phyloP scores from a whole-genome alignment of 2,888 invertebrate species.

The Halictus quadricinctus region DNA sequence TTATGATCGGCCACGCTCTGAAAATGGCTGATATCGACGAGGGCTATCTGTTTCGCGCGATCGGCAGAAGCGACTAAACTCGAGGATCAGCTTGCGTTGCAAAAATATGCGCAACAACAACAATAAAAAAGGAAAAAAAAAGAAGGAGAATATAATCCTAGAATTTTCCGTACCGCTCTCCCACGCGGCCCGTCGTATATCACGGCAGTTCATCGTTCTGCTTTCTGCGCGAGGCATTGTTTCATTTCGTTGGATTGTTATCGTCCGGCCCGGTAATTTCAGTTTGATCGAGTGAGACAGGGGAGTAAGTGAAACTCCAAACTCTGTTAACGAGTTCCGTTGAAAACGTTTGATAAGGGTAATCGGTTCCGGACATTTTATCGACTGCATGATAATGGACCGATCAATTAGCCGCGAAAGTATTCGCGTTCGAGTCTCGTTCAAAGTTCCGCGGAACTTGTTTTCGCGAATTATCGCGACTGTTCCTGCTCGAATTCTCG shows the following conservation, averaged over 20 bases:
- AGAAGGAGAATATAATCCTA: neutral
- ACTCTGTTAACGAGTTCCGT: slow-evolving; percentile 2
- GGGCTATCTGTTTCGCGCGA: slow-evolving; percentile 17
- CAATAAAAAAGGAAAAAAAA: neutral
- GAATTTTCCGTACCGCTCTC: neutral
- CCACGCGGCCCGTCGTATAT: neutral
- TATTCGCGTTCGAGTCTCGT: slow-evolving; percentile 45
- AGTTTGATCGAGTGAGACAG: slow-evolving; percentile 6
- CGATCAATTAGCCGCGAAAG: slow-evolving; percentile 22
- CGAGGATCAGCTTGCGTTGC: neutral
- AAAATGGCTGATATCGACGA: slow-evolving; percentile 25
- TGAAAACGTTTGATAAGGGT: slow-evolving; percentile 5
- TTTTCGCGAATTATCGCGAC: neutral
- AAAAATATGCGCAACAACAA: neutral
- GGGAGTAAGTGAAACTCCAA: slow-evolving; percentile 5
- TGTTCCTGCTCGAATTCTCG: neutral
- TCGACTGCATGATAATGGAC: slow-evolving; percentile 2
- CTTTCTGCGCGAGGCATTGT: neutral
- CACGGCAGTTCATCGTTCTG: neutral
- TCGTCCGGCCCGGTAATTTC: neutral
- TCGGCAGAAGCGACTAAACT: slow-evolving; percentile 24
- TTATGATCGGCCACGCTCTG: slow-evolving; percentile 41
- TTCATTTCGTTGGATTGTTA: neutral
- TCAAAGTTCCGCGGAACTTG: slow-evolving; percentile 14
- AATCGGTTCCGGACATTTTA: slow-evolving; percentile 12